These are phyloP conservation scores for Burhinus oedicnemus DNA, from an alignment of 2,113 vertebrate genomes.

Conservation along the genomic window DNA sequence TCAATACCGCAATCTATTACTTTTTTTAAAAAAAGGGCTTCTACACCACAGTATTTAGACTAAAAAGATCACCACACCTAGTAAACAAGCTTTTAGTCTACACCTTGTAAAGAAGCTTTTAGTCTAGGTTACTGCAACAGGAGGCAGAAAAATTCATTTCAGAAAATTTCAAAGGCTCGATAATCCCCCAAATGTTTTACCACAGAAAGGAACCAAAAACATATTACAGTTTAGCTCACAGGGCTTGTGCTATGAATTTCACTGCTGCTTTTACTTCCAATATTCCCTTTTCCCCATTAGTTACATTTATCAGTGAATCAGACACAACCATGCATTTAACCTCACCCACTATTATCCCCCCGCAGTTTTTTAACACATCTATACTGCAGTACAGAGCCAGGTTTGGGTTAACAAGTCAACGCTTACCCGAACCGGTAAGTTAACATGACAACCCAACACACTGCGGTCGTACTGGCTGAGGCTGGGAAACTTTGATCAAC, in stretches of 20 bases:
- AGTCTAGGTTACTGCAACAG: too few relatives aligned
- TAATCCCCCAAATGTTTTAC: background rate
- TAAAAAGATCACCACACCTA: too few relatives aligned
- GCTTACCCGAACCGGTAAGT: background rate
- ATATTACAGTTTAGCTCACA: background rate
- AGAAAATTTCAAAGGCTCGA: too few relatives aligned
- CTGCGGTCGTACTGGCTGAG: fast-evolving
- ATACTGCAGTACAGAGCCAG: fast-evolving
- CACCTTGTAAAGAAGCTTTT: too few relatives aligned
- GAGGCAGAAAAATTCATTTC: too few relatives aligned
- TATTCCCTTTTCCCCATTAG: background rate
- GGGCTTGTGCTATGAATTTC: fast-evolving
- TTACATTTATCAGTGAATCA: fast-evolving
- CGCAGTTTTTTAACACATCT: fast-evolving
- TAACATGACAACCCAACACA: background rate
- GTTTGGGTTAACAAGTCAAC: fast-evolving
- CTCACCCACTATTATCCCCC: too few relatives aligned
- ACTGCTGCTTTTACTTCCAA: background rate
- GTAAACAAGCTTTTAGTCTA: too few relatives aligned
- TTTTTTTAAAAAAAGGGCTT: too few relatives aligned
- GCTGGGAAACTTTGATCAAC: background rate
- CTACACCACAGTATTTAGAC: too few relatives aligned
- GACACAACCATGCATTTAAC: background rate
- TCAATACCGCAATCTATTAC: too few relatives aligned
- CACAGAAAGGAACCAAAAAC: background rate